Base-by-base conservation (phyloP, 2,888 invertebrate species). In the Theretra japonica region DNA sequence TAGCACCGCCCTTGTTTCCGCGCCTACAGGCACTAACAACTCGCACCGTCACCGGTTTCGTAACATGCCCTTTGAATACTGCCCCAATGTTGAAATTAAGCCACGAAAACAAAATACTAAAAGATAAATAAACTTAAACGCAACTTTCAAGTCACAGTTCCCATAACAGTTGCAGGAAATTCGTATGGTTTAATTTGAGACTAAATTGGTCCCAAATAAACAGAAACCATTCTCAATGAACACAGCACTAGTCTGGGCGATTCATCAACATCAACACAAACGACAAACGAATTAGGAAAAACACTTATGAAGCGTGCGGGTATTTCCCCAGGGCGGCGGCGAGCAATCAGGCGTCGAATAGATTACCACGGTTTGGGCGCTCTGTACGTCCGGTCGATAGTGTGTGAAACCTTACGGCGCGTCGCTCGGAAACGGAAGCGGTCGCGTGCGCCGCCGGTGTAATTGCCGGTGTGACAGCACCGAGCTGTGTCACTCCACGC, bases 341-440 rank as follows among this genome's bases (percentile, higher is more conserved):
- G 21, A 23, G 60, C 59, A 53, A 60, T 69, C 69, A 69, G 50
- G 59, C 23, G 19, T 7, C 58, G 59, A 72, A 59, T 69, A 48
- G 30, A 60, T 69, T 60, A 72, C n/a, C 30, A 62, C 30, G 48
- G 48, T 68, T 58, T 41, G 71, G 62, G 17, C 53, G 57, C 25
- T 53, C 25, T 33, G 53, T 70, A 30, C 30, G 30, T 65, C 71
- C 68, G 77, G 76, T 81, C 75, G 72, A 74, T 73, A 74, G 56
- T 33, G 65, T 70, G 56, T 74, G 80, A 79, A 78, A 78, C 79
- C 75, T 75, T 81, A 76, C 74, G 73, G 85, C 79, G 86, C 82
- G 85, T 85, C 83, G 85, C 87, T 88, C 89, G 92, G 91, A 91
- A 91, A 85, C 93, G 92, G 92, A 91, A 91, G 87, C 83, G 87